Percentiles rank a stretch among this genome's conserved stretches.
Evolutionary conservation across 2,113 vertebrate genomes (phyloP).

Genomic region (Gnathonemus echidnorhynchus): DNA sequence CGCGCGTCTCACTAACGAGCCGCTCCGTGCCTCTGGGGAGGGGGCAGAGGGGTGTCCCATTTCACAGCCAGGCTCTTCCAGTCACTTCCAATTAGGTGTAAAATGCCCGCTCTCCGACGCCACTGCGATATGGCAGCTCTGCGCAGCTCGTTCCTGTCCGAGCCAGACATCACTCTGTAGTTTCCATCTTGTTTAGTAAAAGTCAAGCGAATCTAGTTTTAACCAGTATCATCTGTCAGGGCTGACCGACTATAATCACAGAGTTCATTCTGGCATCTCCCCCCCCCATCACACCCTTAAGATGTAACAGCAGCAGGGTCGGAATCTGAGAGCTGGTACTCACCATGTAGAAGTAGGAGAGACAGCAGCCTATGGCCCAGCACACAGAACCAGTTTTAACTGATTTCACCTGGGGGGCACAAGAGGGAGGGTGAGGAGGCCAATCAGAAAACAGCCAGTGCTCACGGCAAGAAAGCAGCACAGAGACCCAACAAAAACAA

Average conservation of each 20-base stretch:
- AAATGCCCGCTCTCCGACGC: neutral
- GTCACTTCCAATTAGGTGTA: neutral
- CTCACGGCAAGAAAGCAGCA: neutral
- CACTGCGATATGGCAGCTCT: neutral
- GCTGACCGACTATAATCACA: neutral
- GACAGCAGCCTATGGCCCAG: conserved; percentile 92
- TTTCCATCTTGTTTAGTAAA: neutral
- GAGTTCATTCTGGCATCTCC: neutral
- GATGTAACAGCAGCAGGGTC: neutral
- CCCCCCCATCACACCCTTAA: neutral
- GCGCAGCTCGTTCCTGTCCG: neutral
- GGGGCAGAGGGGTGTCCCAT: neutral
- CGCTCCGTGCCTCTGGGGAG: neutral
- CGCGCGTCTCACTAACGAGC: neutral
- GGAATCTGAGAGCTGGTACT: conserved; percentile 37
- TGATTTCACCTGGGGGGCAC: conserved; percentile 76
- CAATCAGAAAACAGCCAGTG: conserved; percentile 24
- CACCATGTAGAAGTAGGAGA: conserved; percentile 98
- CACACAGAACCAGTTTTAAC: conserved; percentile 94
- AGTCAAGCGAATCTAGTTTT: neutral
- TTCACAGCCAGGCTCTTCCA: neutral
- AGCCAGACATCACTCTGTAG: neutral
- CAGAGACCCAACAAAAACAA: neutral
- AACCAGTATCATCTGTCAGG: neutral
- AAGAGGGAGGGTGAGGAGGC: conserved; percentile 21